Base-by-base conservation (phyloP, 2,113 vertebrate genomes). In the Seriola rivoliana region DNA sequence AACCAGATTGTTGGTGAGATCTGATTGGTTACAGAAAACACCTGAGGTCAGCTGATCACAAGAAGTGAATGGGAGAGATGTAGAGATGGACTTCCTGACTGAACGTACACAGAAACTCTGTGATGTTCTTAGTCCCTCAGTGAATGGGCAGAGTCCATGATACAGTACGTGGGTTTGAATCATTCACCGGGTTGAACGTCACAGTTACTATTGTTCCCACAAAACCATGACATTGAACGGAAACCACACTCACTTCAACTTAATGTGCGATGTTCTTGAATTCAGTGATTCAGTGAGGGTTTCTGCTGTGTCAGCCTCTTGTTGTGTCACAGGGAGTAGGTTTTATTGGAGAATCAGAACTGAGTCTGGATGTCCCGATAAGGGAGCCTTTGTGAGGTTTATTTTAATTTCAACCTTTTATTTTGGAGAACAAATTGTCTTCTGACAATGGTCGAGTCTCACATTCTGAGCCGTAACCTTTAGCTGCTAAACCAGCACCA, bases 321-420 rank as follows among this genome's bases (percentile, higher is more conserved):
- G 13, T 17, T 16, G 13, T 36, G 34, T 36, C 34, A 36, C 34
- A 36, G 34, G 29, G 29, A 42, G 48, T 19, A 19, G 48, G 6
- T 50, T 50, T 50, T 19, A 19, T 8, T 50, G 5, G 2, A 5
- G 46, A 17, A 14, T 48, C 46, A 48, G 23, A 29, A 7, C 73
- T 75, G 58, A 48, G 63, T 64, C 50, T 46, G 29, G 17, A 5
- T 10, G 40, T 16, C 71, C 32, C 25, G 34, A 73, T 79, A 88
- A 77, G 4, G 25, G 70, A 16, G 50, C 66, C 23, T 57, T 66
- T 90, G 72, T 85, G 7, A 11, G 64, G 14, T 67, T 81, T 77
- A 83, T 88, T 85, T 81, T 74, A 88, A 88, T 89, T 87, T 76
- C 58, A 83, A 78, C 84, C 86, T 89, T 91, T 79, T 21, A 58